Evolutionary conservation across 1,140 invertebrate genomes (phyloP).

Genomic region (Calephelis nemesis): DNA sequence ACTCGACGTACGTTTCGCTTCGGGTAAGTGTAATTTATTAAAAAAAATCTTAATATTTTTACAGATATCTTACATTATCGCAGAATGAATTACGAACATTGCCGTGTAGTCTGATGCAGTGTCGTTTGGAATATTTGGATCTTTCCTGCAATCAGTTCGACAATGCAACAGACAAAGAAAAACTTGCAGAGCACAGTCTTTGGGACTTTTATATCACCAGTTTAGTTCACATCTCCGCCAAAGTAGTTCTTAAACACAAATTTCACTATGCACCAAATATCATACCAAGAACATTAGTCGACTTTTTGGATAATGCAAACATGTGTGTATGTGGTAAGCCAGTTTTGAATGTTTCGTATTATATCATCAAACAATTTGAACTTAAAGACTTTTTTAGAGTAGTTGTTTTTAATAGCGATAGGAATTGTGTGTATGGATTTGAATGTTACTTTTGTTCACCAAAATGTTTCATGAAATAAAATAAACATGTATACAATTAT

Average conservation of each 20-base stretch:
- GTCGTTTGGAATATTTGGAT: conserved; percentile 78
- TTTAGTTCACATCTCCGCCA: conserved; percentile 54
- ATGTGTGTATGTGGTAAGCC: conserved; percentile 82
- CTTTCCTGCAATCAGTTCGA: conserved; percentile 79
- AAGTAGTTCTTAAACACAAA: conserved; percentile 63
- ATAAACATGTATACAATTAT: conserved; percentile 7
- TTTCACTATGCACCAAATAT: conserved; percentile 79
- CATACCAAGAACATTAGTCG: conserved; percentile 81
- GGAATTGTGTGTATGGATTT: conserved; percentile 65
- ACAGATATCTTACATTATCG: conserved; percentile 74
- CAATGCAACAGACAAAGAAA: conserved; percentile 44
- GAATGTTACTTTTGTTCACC: conserved; percentile 82
- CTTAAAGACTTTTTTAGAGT: conserved; percentile 67
- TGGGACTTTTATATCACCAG: conserved; percentile 70
- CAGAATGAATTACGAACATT: conserved; percentile 78
- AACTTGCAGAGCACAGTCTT: conserved; percentile 46
- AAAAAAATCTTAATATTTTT: conserved; percentile 26
- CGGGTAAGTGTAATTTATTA: no score
- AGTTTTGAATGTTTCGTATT: conserved; percentile 77
- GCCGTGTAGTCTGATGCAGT: conserved; percentile 79
- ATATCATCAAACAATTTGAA: conserved; percentile 56
- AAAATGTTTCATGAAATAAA: conserved; percentile 68
- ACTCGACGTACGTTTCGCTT: no score
- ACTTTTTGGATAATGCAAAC: conserved; percentile 81
- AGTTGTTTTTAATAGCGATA: conserved; percentile 64